Conservation (phyloP, 2,113 vertebrate genomes). For the Coryphaenoides rupestris region DNA sequence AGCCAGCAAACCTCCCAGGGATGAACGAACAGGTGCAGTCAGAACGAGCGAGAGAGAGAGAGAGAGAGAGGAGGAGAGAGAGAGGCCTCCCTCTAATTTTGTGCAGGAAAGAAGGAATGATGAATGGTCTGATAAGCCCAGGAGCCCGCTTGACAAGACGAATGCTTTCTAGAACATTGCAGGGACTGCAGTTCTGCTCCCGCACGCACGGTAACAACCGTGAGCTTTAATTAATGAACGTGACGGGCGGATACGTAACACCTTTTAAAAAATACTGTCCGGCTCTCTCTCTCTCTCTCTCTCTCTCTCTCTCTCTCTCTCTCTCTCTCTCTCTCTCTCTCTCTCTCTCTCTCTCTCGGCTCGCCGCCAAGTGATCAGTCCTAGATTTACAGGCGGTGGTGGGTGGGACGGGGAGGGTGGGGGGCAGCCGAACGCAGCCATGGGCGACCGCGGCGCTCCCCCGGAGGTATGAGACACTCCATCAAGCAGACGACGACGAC, state of each 20-base stretch:
- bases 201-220: constrained; percentile 50
- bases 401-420: no score
- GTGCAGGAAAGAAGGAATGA: constrained; percentile 35
- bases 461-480: constrained; percentile 14
- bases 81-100: constrained; percentile 27
- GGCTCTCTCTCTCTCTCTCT: no score
- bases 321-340: no score
- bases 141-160: constrained; percentile 43
- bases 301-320: no score
- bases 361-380: constrained; percentile 52
- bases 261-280: constrained; percentile 57
- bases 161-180: constrained; percentile 47
- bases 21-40: no score
- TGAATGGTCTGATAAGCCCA: constrained; percentile 36
- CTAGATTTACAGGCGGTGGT: constrained; percentile 64
- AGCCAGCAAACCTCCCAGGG: no score
- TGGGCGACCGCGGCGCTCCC: constrained; percentile 18
- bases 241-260: constrained; percentile 55
- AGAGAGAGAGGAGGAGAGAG: no score
- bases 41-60: no score
- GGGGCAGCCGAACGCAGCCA: constrained; percentile 33
- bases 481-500: no score
- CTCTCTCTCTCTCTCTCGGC: no score
- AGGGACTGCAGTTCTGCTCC: constrained; percentile 49
- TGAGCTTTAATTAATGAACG: constrained; percentile 57